Percentiles rank a stretch among this genome's conserved stretches.
Evolutionary conservation across 2,888 invertebrate species (phyloP).

Genomic region (Quadriops clusia): DNA sequence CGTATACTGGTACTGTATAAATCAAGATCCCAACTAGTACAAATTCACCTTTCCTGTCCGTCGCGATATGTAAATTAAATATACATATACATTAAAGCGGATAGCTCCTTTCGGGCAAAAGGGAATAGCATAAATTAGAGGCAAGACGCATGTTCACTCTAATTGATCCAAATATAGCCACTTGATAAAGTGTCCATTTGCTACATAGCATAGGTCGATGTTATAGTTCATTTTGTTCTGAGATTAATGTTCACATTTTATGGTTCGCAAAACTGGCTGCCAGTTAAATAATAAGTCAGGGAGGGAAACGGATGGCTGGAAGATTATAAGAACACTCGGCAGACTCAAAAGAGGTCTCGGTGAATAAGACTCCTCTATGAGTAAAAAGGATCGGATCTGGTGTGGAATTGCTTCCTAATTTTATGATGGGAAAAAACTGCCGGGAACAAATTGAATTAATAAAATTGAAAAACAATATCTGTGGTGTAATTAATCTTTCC

Average conservation of each 20-base stretch:
- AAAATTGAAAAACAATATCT: too few species aligned
- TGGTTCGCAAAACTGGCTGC: conserved; percentile 19
- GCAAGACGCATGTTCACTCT: conserved; percentile 7
- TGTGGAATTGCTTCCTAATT: too few species aligned
- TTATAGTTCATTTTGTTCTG: conserved; percentile 17
- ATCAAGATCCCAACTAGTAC: too few species aligned
- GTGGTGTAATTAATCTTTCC: too few species aligned
- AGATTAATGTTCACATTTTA: conserved; percentile 29
- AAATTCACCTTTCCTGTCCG: too few species aligned
- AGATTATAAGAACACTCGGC: conserved; percentile 40
- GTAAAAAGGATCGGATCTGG: conserved; percentile 70
- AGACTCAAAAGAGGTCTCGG: conserved; percentile 74
- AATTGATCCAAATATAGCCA: conserved; percentile 8
- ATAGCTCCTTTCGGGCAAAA: too few species aligned
- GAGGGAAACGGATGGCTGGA: conserved; percentile 18
- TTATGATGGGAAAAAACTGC: too few species aligned
- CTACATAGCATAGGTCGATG: conserved; percentile 9
- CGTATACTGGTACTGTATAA: too few species aligned
- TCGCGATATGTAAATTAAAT: too few species aligned
- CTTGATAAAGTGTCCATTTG: conserved; percentile 7
- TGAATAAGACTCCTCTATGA: conserved; percentile 72
- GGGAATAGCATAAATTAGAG: conserved; percentile 10
- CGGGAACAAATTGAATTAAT: too few species aligned
- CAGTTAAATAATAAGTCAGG: conserved; percentile 23
- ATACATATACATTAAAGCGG: too few species aligned